Evolutionary conservation across 2,888 invertebrate species (phyloP).

Genomic region (Agrilus biguttatus): DNA sequence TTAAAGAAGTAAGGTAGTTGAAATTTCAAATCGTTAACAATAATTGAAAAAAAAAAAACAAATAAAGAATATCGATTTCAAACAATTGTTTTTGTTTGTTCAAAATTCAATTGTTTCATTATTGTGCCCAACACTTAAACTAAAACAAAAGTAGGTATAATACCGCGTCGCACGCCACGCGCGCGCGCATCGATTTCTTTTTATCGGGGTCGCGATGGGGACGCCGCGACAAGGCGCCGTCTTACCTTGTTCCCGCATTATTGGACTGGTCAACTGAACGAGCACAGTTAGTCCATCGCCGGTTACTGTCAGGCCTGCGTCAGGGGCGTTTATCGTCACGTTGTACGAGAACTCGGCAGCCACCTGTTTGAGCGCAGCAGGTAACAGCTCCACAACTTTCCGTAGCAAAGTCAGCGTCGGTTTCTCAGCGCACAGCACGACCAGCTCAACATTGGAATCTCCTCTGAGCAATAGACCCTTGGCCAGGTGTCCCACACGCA

Average conservation of each 20-base stretch:
- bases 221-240: background rate
- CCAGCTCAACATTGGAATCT: slow-evolving; percentile 80
- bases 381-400: slow-evolving; percentile 73
- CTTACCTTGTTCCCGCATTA: slow-evolving; percentile 73
- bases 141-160: no score
- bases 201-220: no score
- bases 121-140: no score
- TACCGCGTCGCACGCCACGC: slow-evolving; percentile 2
- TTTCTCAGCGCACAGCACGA: slow-evolving; percentile 88
- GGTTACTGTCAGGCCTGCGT: slow-evolving; percentile 73
- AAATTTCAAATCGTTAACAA: no score
- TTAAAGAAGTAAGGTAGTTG: no score
- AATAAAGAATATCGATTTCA: no score
- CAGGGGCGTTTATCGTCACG: slow-evolving; percentile 69
- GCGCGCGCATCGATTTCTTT: background rate
- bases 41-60: no score
- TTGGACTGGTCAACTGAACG: slow-evolving; percentile 83
- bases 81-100: no score
- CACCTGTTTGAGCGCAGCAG: slow-evolving; percentile 58
- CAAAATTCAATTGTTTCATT: no score
- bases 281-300: slow-evolving; percentile 67
- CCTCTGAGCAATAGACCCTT: slow-evolving; percentile 82
- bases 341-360: slow-evolving; percentile 66
- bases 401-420: slow-evolving; percentile 80
- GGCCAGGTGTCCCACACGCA: slow-evolving; percentile 87